Conservation (phyloP, 2,888 invertebrate species). For the Rutpela maculata region DNA sequence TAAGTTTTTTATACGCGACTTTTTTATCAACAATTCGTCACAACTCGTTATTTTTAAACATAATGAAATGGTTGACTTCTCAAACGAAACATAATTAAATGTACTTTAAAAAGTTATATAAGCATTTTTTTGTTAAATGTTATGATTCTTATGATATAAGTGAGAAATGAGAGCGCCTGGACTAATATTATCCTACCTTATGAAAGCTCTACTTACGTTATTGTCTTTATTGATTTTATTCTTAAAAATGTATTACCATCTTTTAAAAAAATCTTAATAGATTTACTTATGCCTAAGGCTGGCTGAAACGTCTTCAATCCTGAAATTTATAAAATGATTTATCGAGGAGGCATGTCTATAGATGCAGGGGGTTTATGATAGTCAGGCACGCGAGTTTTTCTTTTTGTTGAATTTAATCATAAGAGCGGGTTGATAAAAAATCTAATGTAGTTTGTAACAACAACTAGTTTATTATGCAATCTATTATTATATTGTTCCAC, state of each 20-base stretch:
- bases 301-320: constrained; percentile 29
- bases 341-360: constrained; percentile 51
- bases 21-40: too few relatives aligned
- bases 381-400: constrained; percentile 47
- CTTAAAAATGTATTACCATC: not conserved
- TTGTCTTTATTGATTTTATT: not conserved
- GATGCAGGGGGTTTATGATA: constrained; percentile 48
- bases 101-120: too few relatives aligned
- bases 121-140: too few relatives aligned
- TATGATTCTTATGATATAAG: too few relatives aligned
- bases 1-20: too few relatives aligned
- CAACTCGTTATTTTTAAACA: too few relatives aligned
- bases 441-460: constrained; percentile 50
- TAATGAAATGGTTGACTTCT: too few relatives aligned
- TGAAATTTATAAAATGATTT: constrained; percentile 50
- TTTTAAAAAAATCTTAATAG: constrained; percentile 1
- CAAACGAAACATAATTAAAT: too few relatives aligned
- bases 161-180: too few relatives aligned
- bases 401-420: constrained; percentile 47
- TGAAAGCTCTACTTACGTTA: not conserved
- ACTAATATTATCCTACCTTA: not conserved
- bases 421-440: constrained; percentile 47
- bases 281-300: not conserved
- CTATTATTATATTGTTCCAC: constrained; percentile 46
- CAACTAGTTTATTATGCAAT: constrained; percentile 47